Evolutionary conservation across 2,113 vertebrate species (phyloP), one percentile per base, ranked within the genome.

Genomic region (Neolamprologus tretocephalus): DNA sequence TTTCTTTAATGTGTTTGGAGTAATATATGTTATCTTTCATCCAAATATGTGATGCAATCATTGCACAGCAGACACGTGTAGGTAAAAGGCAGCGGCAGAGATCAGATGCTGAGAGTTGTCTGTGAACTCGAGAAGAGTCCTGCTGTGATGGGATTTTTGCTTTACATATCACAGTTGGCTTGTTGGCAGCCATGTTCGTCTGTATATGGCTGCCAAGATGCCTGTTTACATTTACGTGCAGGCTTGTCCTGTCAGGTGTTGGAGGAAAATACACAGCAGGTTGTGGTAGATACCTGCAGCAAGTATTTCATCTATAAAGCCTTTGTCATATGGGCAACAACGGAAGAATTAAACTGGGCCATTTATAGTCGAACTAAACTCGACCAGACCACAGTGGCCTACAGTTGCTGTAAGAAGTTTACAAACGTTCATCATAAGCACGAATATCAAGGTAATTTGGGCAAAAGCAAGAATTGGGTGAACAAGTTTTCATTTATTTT

Each of bases 11-110:
- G 55, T 85, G 23, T 81, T 79, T 80, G 42, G 58, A 82, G 35
- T 80, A 71, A 90, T 81, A 57, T 82, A 68, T 81, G 80, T 80
- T 51, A 21, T 73, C 78, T 90, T 87, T 89, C 78, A 88, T 85
- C 33, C 73, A 68, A 13, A 73, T 57, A 61, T 42, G 33, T 94
- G 91, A 94, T 82, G 91, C 84, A 92, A 92, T 86, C 54, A 61
- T 87, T 90, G 88, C 82, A 73, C 26, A 23, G 78, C n/a, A 35
- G 14, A 82, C 23, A 40, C 49, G 23, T 66, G 31, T 82, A 86
- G 71, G 82, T 81, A 78, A 88, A 87, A 81, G 83, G 53, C 61
- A 12, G 55, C 14, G 12, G 88, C 37, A 54, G 58, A 91, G 87
- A 93, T 93, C 88, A 83, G 80, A 85, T 14, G 14, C 42, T 31